phyloP scores from a whole-genome alignment of 2,888 invertebrate genomes.

The Clostera curtula region DNA sequence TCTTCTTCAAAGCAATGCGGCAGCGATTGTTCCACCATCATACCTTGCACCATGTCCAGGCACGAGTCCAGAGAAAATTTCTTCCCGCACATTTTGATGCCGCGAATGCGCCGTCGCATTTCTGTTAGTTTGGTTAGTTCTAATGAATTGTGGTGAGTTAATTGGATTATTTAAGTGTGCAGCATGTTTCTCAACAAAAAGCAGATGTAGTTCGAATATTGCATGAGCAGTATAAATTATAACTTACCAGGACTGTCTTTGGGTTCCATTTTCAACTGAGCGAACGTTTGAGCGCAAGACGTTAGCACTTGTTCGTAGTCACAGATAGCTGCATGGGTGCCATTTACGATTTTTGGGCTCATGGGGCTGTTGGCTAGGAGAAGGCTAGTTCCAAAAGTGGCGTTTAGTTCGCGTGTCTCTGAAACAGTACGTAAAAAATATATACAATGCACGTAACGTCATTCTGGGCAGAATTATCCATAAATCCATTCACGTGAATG shows the following conservation, averaged over 20 bases:
- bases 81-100: slow-evolving; percentile 92
- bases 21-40: slow-evolving; percentile 73
- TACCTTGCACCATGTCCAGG: slow-evolving; percentile 89
- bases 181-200: too few relatives aligned
- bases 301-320: slow-evolving; percentile 84
- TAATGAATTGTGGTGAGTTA: background rate
- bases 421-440: slow-evolving; percentile 29
- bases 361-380: slow-evolving; percentile 95
- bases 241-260: slow-evolving; percentile 84
- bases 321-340: slow-evolving; percentile 93
- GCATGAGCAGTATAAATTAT: background rate
- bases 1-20: slow-evolving; percentile 74
- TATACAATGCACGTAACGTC: too few relatives aligned
- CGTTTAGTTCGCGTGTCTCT: slow-evolving; percentile 89
- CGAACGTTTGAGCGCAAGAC: slow-evolving; percentile 82
- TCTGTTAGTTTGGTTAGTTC: slow-evolving; percentile 58
- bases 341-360: slow-evolving; percentile 97
- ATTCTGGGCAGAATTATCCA: too few relatives aligned
- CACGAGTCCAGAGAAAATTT: slow-evolving; percentile 94
- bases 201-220: too few relatives aligned
- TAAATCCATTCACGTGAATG: background rate
- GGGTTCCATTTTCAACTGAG: slow-evolving; percentile 80
- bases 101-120: slow-evolving; percentile 88
- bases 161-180: too few relatives aligned
- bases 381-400: slow-evolving; percentile 94